Evolutionary conservation across 2,797 vertebrate genomes (phyloP).

Genomic region (Saguinus oedipus): DNA sequence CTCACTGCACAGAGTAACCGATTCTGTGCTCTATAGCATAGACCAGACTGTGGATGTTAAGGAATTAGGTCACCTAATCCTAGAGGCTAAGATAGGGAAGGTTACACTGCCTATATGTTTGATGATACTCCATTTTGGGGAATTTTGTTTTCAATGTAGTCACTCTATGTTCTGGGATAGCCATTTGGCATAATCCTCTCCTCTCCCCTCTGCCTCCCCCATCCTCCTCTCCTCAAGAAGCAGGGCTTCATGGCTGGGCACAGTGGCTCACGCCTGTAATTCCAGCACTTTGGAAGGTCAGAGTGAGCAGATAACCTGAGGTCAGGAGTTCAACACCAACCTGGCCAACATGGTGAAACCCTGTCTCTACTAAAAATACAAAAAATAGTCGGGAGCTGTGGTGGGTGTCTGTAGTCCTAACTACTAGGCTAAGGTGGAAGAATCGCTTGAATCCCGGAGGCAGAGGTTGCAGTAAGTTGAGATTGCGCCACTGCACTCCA

Average conservation of each 20-base stretch:
- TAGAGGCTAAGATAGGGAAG: background rate
- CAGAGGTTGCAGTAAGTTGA: no score
- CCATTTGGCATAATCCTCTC: background rate
- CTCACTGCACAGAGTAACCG: background rate
- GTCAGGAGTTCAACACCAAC: background rate
- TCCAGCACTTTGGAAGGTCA: background rate
- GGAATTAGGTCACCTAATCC: slow-evolving; percentile 7
- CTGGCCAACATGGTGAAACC: background rate
- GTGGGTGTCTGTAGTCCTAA: background rate
- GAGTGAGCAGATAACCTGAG: background rate
- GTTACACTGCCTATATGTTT: background rate
- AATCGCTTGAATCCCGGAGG: no score
- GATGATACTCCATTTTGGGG: background rate
- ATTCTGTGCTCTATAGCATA: background rate
- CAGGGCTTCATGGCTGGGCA: background rate
- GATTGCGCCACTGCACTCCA: no score
- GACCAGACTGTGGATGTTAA: background rate
- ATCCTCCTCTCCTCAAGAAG: background rate
- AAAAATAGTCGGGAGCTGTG: background rate
- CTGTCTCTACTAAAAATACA: background rate
- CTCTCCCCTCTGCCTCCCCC: background rate
- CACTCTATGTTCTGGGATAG: background rate
- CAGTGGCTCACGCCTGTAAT: background rate
- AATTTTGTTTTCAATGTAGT: background rate
- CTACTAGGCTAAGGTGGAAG: background rate